Evolutionary conservation across 2,888 invertebrate species (phyloP).

Genomic region (Ennomos quercinarius): DNA sequence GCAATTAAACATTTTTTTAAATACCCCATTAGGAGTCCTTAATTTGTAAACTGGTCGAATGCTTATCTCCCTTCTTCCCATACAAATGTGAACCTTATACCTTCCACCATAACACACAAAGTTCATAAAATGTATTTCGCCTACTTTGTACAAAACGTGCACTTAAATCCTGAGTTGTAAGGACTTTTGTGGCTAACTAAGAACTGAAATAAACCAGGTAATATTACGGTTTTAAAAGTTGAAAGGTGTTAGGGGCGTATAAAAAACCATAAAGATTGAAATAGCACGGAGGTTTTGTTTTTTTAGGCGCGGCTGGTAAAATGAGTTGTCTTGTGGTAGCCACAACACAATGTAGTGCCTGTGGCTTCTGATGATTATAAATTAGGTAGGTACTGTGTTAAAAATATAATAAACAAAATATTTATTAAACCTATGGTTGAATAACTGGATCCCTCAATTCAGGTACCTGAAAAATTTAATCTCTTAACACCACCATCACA

Average conservation of each 20-base stretch:
- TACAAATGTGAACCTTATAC: conserved; percentile 23
- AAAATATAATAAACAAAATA: no score
- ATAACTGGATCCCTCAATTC: no score
- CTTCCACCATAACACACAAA: conserved; percentile 1
- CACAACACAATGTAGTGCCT: conserved; percentile 2
- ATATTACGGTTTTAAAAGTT: conserved; percentile 24
- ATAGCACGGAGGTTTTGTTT: conserved; percentile 8
- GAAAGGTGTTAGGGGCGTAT: conserved; percentile 29
- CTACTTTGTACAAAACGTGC: conserved; percentile 20
- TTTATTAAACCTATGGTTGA: no score
- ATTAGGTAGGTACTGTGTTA: no score
- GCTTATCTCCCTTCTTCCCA: conserved; percentile 30
- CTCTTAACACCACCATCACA: no score
- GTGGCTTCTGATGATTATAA: conserved; percentile 22
- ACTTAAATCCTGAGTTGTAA: conserved; percentile 15
- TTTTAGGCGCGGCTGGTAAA: conserved; percentile 2
- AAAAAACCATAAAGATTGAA: conserved; percentile 15
- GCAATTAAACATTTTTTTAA: conserved; percentile 66
- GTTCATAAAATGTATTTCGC: not conserved
- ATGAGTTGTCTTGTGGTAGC: conserved; percentile 19
- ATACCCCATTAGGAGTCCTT: conserved; percentile 63
- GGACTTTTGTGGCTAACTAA: conserved; percentile 25
- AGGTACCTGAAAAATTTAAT: no score
- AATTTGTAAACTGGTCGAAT: conserved; percentile 56
- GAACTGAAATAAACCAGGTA: conserved; percentile 22